A percentile compares a stretch with the other conserved stretches of the same genome.
Evolutionary conservation across 2,113 vertebrate genomes (phyloP).

Genomic region (Brachypteracias leptosomus): DNA sequence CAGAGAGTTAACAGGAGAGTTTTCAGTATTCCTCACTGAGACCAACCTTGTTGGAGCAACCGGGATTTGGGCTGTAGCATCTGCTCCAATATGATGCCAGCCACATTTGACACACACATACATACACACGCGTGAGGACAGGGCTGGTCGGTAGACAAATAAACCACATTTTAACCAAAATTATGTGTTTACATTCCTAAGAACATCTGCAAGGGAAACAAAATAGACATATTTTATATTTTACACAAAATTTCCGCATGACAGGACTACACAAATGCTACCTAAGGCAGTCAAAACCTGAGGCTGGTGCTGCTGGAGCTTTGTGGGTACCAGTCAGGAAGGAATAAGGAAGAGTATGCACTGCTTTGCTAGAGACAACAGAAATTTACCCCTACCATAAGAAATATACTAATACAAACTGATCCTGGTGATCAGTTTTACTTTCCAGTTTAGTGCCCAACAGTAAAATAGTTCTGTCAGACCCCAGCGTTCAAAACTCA

Average conservation of each 20-base stretch:
- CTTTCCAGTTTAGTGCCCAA: not conserved
- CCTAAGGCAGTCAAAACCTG: not conserved
- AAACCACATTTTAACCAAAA: slow-evolving; percentile 59
- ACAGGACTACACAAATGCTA: not conserved
- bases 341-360: not conserved
- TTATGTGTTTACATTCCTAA: slow-evolving; percentile 62
- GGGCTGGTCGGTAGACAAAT: not conserved
- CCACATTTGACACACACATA: not conserved
- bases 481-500: not conserved
- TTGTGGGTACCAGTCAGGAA: not conserved
- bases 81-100: not conserved
- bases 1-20: not conserved
- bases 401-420: not conserved
- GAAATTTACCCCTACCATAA: rapidly evolving
- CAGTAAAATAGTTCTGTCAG: not conserved
- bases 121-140: not conserved
- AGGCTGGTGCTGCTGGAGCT: not conserved
- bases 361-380: not conserved
- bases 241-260: slow-evolving; percentile 47
- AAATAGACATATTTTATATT: slow-evolving; percentile 34
- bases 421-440: not conserved
- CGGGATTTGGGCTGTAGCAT: not conserved
- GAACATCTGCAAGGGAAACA: slow-evolving; percentile 53
- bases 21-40: not conserved
- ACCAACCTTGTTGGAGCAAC: not conserved